A percentile compares a stretch with the other conserved stretches of the same genome.
These are phyloP conservation scores for Pogonocichla stellata DNA, from an alignment of 2,113 vertebrate species.

Conservation along the genomic window DNA sequence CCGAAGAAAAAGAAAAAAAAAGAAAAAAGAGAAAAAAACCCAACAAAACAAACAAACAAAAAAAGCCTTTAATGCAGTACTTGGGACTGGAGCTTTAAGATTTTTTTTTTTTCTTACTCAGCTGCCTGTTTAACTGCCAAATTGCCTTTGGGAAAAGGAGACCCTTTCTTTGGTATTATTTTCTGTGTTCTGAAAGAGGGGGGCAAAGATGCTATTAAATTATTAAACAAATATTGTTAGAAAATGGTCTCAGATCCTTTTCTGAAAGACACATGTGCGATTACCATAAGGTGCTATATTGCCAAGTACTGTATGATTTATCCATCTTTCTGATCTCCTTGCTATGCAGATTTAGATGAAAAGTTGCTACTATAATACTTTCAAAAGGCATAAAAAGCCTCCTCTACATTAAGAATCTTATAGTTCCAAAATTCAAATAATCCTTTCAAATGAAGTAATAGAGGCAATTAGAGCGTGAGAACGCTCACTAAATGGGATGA, in stretches of 20 bases:
- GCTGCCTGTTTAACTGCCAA: background rate
- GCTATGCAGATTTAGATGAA: background rate
- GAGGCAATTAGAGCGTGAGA: background rate
- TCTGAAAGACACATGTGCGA: background rate
- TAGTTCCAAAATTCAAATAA: background rate
- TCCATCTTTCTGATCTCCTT: background rate
- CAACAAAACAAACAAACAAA: no score
- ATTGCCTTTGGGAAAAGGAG: background rate
- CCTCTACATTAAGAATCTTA: background rate
- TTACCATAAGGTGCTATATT: background rate
- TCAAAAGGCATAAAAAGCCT: accelerated
- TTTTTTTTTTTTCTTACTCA: background rate
- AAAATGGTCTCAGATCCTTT: background rate
- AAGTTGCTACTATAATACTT: background rate
- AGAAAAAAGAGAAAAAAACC: background rate
- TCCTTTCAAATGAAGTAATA: background rate
- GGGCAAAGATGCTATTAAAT: background rate
- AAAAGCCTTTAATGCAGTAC: background rate
- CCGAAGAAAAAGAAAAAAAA: background rate
- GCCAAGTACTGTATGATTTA: background rate
- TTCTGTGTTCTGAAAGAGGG: background rate
- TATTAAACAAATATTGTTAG: background rate
- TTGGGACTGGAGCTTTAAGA: background rate
- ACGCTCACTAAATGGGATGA: background rate
- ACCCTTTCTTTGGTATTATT: background rate